These are phyloP conservation scores for Elgaria multicarinata DNA, from an alignment of 2,113 vertebrate species.

Conservation along the genomic window DNA sequence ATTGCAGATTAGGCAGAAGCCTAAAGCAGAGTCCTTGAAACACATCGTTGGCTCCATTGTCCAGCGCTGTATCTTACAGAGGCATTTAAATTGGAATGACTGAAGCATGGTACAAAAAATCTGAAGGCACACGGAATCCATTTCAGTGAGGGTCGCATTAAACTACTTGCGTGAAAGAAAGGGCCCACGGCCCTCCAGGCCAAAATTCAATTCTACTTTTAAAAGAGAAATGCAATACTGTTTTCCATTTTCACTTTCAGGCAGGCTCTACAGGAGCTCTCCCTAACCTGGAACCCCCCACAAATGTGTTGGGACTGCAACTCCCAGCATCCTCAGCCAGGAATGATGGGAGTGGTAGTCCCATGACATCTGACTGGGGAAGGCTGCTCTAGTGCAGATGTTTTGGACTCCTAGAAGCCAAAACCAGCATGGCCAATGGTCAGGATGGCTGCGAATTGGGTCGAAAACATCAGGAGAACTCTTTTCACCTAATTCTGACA, in stretches of 20 bases:
- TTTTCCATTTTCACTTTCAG: neutral
- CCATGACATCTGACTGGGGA: too few relatives aligned
- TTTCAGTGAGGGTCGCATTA: neutral
- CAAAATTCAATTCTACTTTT: neutral
- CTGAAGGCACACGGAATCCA: neutral
- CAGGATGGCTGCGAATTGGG: too few relatives aligned
- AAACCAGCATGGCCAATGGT: too few relatives aligned
- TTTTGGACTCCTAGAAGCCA: too few relatives aligned
- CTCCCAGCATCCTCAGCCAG: neutral
- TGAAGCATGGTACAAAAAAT: neutral
- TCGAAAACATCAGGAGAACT: too few relatives aligned
- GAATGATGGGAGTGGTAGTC: too few relatives aligned
- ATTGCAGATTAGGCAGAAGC: neutral
- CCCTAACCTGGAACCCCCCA: neutral
- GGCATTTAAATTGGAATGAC: neutral
- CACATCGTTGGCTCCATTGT: neutral
- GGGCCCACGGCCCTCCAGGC: neutral
- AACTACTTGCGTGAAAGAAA: neutral
- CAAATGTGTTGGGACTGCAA: neutral
- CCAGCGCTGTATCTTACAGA: neutral
- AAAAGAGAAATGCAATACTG: neutral
- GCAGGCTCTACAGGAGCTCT: neutral
- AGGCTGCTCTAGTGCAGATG: too few relatives aligned
- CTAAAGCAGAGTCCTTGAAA: neutral
- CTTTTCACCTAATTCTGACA: neutral